Base-by-base conservation (phyloP, 1,140 invertebrate genomes). In the Bombus ignitus region DNA sequence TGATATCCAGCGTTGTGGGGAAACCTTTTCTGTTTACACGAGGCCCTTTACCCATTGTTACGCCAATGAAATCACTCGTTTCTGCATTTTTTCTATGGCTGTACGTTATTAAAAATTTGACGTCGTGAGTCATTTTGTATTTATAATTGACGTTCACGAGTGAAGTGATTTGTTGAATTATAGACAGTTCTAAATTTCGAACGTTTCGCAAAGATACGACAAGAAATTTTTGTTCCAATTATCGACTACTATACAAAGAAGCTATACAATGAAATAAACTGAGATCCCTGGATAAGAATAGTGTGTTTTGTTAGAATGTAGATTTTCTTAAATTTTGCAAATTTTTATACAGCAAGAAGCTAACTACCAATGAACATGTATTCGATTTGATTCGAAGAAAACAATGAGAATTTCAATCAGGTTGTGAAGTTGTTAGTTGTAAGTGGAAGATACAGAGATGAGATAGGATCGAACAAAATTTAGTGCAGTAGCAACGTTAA, bases 1-100 rank as follows among this genome's bases (percentile, higher is more conserved):
- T 81, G 85, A 90, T 90, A 90, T 87, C 89, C 70, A 89, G 32
- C 77, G 57, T 89, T 87, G 87, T 89, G 89, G 70, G 65, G 85
- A 90, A 89, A 90, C 39, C 85, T 89, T 90, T 76, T 32, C 89
- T 85, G 75, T 84, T 87, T 84, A 86, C 79, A 65, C 59, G 62
- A 3, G 59, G 84, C 71, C 79, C 83, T 81, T 75, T 86, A 84
- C 66, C 79, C 74, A 83, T 89, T 89, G 87, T 89, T 89, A 65
- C 81, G 80, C 72, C 85, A 81, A 22, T 59, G n/a, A 75, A 13
- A 25, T 57, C n/a, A n/a, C 28, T 37, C 85, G 35, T 83, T 90
- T 78, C 80, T 73, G 35, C n/a, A 28, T 44, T 35, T 25, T 66
- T 78, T n/a, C 5, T 32, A 32, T 15, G n/a, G n/a, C 10, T 15